A percentile compares a stretch with the other conserved stretches of the same genome.
Evolutionary conservation across 2,797 vertebrate genomes (phyloP).

Genomic region (Caiman crocodilus): DNA sequence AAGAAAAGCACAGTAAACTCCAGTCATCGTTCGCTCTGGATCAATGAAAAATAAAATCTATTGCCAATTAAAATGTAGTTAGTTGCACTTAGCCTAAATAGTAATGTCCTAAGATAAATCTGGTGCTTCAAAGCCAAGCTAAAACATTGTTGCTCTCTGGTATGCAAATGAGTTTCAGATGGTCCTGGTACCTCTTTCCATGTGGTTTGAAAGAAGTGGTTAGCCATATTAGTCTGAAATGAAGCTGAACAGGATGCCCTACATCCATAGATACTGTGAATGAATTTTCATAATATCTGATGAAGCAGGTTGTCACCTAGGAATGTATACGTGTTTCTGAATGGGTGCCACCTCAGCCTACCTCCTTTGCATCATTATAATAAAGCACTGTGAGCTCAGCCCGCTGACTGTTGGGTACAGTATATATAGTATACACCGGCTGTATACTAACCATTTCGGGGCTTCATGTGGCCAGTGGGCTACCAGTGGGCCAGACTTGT

Average conservation of each 20-base stretch:
- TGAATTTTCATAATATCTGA: too few relatives aligned
- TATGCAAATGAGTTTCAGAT: constrained; percentile 57
- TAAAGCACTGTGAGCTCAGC: constrained; percentile 36
- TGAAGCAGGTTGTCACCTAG: too few relatives aligned
- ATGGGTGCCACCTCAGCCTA: too few relatives aligned
- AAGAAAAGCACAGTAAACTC: constrained; percentile 30
- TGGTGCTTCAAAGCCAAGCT: constrained; percentile 71
- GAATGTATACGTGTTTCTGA: too few relatives aligned
- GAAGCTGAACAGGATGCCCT: too few relatives aligned
- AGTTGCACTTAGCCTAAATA: constrained; percentile 61
- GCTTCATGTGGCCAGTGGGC: too few relatives aligned
- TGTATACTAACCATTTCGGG: too few relatives aligned
- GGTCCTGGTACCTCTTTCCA: background rate
- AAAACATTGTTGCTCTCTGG: constrained; percentile 59
- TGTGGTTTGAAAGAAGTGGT: too few relatives aligned
- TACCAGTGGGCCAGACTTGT: too few relatives aligned
- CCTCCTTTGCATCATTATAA: constrained; percentile 20
- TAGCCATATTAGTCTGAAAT: too few relatives aligned
- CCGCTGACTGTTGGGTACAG: constrained; percentile 50
- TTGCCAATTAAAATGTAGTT: constrained; percentile 59
- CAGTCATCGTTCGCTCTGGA: background rate
- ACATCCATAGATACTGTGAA: too few relatives aligned
- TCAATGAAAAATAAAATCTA: constrained; percentile 25
- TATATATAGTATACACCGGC: background rate
- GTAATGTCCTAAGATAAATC: constrained; percentile 68